phyloP scores from a whole-genome alignment of 2,888 invertebrate genomes.

The Chrysomela aeneicollis region DNA sequence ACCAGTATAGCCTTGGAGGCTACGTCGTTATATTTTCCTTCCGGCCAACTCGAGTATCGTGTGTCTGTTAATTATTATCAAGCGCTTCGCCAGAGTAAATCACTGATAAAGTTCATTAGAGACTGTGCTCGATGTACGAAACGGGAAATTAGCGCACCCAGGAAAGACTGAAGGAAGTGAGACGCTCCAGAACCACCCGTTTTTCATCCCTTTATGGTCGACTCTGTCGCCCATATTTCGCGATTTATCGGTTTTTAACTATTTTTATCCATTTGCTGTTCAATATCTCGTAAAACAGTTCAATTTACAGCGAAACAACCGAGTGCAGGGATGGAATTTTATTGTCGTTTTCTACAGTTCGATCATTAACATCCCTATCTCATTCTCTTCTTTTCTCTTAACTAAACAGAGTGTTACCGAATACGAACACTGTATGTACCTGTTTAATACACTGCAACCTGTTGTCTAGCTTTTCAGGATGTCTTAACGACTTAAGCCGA shows the following conservation, averaged over 20 bases:
- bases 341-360: too few relatives aligned
- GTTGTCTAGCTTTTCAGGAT: too few relatives aligned
- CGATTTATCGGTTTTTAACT: conserved; percentile 46
- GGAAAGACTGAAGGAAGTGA: conserved; percentile 33
- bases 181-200: conserved; percentile 43
- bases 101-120: conserved; percentile 33
- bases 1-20: too few relatives aligned
- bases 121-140: conserved; percentile 25
- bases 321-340: conserved; percentile 31
- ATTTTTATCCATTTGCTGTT: conserved; percentile 32
- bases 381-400: too few relatives aligned
- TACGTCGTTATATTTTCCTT: conserved; percentile 4
- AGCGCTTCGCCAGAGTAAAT: conserved; percentile 9
- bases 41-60: neutral
- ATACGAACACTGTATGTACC: too few relatives aligned
- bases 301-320: conserved; percentile 27
- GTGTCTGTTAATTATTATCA: conserved; percentile 15
- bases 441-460: too few relatives aligned
- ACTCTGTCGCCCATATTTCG: conserved; percentile 28
- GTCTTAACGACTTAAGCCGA: too few relatives aligned
- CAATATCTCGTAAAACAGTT: conserved; percentile 36
- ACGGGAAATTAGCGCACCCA: conserved; percentile 30
- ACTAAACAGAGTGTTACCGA: too few relatives aligned
- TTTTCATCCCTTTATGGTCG: conserved; percentile 44
- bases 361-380: too few relatives aligned